These are phyloP conservation scores for Gadus macrocephalus DNA, from an alignment of 2,113 vertebrate genomes.

Conservation along the genomic window DNA sequence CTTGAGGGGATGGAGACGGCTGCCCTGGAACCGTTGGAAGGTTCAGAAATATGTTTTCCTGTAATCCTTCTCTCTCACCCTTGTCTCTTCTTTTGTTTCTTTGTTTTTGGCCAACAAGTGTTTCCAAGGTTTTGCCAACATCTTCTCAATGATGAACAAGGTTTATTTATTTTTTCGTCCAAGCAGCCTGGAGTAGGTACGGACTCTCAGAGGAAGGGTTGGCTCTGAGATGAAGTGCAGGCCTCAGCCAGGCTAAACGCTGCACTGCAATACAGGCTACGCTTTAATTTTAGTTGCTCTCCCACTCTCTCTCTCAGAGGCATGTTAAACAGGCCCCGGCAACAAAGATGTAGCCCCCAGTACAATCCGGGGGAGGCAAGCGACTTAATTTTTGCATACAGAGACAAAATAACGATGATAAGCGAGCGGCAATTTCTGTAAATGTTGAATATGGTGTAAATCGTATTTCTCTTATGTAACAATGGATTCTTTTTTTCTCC, in stretches of 20 bases:
- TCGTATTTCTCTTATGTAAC: constrained; percentile 45
- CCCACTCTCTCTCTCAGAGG: constrained; percentile 18
- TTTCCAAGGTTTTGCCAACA: constrained; percentile 53
- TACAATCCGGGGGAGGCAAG: constrained; percentile 42
- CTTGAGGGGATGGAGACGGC: too few relatives aligned
- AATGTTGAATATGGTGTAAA: constrained; percentile 21
- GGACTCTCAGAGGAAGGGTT: constrained; percentile 41
- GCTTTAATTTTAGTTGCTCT: constrained; percentile 41
- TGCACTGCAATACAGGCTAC: constrained; percentile 19
- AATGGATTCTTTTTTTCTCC: background rate
- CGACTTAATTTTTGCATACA: constrained; percentile 20
- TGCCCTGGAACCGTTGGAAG: too few relatives aligned
- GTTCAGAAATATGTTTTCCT: constrained; percentile 8
- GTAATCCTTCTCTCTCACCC: constrained; percentile 13
- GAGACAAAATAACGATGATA: constrained; percentile 43
- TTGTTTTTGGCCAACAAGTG: constrained; percentile 39
- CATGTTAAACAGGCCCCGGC: constrained; percentile 25
- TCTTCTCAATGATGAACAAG: constrained; percentile 60
- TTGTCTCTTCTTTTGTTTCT: constrained; percentile 39
- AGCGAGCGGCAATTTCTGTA: constrained; percentile 37
- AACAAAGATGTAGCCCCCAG: constrained; percentile 30
- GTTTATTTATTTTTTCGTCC: constrained; percentile 22
- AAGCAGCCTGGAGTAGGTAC: constrained; percentile 47
- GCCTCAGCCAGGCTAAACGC: constrained; percentile 33
- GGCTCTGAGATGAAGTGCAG: constrained; percentile 37